A percentile compares a stretch with the other conserved stretches of the same genome.
Conservation (phyloP, 2,888 invertebrate genomes). For the Agapetus fuscipes region DNA sequence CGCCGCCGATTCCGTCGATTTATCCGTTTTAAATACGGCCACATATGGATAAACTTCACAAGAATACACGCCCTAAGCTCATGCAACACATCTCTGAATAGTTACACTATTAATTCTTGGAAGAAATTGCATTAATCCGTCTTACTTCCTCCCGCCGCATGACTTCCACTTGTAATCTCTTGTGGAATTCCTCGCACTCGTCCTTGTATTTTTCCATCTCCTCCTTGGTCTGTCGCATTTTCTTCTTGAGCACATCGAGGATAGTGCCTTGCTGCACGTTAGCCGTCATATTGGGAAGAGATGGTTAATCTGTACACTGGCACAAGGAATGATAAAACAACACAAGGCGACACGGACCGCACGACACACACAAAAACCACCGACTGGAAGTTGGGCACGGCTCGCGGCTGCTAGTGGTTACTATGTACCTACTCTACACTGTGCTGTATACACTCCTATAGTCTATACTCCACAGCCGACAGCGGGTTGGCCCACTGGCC, state of each 20-base stretch:
- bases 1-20: too few species aligned
- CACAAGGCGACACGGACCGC: slow-evolving; percentile 10
- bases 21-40: too few species aligned
- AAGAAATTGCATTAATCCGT: slow-evolving; percentile 10
- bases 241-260: slow-evolving; percentile 96
- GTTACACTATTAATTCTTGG: too few species aligned
- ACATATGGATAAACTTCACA: slow-evolving; percentile 3
- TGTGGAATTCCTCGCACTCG: slow-evolving; percentile 92
- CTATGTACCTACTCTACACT: too few species aligned
- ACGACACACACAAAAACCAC: slow-evolving; percentile 18
- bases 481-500: slow-evolving; percentile 16
- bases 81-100: too few species aligned
- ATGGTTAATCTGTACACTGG: slow-evolving; percentile 22
- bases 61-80: too few species aligned
- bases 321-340: slow-evolving; percentile 11
- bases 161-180: slow-evolving; percentile 90
- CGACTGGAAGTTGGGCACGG: slow-evolving; percentile 15
- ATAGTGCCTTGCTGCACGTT: slow-evolving; percentile 88
- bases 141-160: slow-evolving; percentile 98
- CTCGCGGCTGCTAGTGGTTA: too few species aligned
- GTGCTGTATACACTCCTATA: too few species aligned
- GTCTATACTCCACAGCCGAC: too few species aligned
- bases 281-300: slow-evolving; percentile 62
- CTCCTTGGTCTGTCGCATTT: slow-evolving; percentile 98
- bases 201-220: slow-evolving; percentile 99